Base-by-base conservation (phyloP, 2,888 invertebrate genomes). In the Liposcelis brunnea region DNA sequence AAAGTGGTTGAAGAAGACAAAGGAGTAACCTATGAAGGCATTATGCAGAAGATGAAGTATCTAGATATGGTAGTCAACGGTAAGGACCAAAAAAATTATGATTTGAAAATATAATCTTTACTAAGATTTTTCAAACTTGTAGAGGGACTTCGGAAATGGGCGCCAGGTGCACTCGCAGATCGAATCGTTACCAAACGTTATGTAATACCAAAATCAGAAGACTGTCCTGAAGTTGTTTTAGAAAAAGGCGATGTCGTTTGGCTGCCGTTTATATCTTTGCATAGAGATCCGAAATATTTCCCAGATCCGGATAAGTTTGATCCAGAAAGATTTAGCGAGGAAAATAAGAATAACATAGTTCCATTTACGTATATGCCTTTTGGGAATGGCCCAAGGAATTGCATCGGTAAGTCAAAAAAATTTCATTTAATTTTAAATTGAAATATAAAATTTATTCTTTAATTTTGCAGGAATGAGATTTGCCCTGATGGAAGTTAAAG, bases 81-180 rank as follows among this genome's bases (percentile, higher is more conserved):
- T 69, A 52, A 50, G 50, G 31, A 37, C 19, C 19, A 40, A 15
- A 43, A 36, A 43, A 31, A 14, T 26, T 26, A 6, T 26, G 4
- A 8, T 26, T 26, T 8, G 26, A 3, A 42, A 26, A 26, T 11
- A 21, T 14, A 42, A 21, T 5, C 8, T 2, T n/a, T n/a, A n/a
- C n/a, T n/a, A n/a, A n/a, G n/a, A n/a, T 12, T 19, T 19, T 65
- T 61, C n/a, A n/a, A n/a, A n/a, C n/a, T n/a, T n/a, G 14, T 61
- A 69, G 76, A 77, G 63, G 69, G 72, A 0, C 58, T 75, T 35
- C 64, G 76, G 14, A 58, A 70, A 52, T 72, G 71, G 56, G 74
- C 75, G 0, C 70, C 74, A 1, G 63, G 70, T 3, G 61, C 68
- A 2, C 58, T 68, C 19, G 58, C 73, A 1, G 72, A 71, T 48